These are phyloP conservation scores for Dorcus hopei DNA, from an alignment of 2,888 invertebrate species.

Conservation along the genomic window DNA sequence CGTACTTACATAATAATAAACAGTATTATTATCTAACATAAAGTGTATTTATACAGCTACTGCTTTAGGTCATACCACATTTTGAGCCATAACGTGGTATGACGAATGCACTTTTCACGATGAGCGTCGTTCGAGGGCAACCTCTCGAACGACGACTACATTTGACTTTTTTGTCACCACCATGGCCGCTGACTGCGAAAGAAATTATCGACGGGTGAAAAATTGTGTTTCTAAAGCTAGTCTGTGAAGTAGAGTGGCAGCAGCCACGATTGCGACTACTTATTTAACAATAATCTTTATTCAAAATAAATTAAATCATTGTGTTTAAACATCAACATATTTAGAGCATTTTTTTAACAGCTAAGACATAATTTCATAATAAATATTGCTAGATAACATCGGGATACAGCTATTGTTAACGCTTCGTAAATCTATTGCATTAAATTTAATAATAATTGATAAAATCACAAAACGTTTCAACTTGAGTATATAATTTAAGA, in stretches of 20 bases:
- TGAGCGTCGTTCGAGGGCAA: slow-evolving; percentile 30
- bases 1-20: slow-evolving; percentile 4
- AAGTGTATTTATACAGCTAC: slow-evolving; percentile 28
- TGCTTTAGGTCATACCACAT: slow-evolving; percentile 35
- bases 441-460: slow-evolving; percentile 9
- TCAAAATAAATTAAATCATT: too few relatives aligned
- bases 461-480: slow-evolving; percentile 18
- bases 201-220: slow-evolving; percentile 18
- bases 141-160: slow-evolving; percentile 36
- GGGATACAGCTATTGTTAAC: slow-evolving; percentile 32
- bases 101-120: slow-evolving; percentile 18
- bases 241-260: slow-evolving; percentile 20
- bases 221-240: slow-evolving; percentile 18
- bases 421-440: slow-evolving; percentile 10
- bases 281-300: not conserved
- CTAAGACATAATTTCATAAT: slow-evolving; percentile 37
- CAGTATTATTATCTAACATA: slow-evolving; percentile 24
- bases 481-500: slow-evolving; percentile 7
- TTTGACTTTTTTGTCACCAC: slow-evolving; percentile 12
- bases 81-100: slow-evolving; percentile 44
- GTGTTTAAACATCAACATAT: slow-evolving; percentile 26
- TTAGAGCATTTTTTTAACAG: slow-evolving; percentile 37
- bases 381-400: slow-evolving; percentile 42
- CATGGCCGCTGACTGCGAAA: slow-evolving; percentile 22
- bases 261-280: not conserved